Percentiles rank a stretch among this genome's conserved stretches.
phyloP scores from a whole-genome alignment of 2,888 invertebrate genomes.

The Pachycephus smyrnensis region DNA sequence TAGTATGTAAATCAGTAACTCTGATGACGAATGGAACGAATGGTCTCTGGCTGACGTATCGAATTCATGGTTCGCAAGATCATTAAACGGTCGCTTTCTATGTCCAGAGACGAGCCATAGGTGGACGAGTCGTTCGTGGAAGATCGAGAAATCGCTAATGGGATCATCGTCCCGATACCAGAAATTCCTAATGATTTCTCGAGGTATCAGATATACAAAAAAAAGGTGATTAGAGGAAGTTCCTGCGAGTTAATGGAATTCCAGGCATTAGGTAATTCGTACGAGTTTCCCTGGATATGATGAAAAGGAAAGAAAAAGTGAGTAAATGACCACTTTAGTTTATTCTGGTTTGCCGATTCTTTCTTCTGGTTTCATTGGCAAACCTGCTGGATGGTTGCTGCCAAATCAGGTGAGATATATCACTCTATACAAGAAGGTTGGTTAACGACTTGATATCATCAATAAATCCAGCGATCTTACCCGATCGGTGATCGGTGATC shows the following conservation, averaged over 20 bases:
- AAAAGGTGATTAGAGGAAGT: not conserved
- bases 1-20: conserved; percentile 4
- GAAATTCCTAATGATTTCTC: not conserved
- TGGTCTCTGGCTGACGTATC: not conserved
- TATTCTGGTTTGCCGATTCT: not conserved
- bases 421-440: not conserved
- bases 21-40: conserved; percentile 4
- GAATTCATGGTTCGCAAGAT: conserved; percentile 6
- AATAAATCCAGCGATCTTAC: not conserved
- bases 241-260: not conserved
- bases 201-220: not conserved
- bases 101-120: not conserved
- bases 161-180: not conserved
- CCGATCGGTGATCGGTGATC: conserved; percentile 1
- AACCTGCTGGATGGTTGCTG: not conserved
- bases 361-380: not conserved
- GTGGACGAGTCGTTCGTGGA: not conserved
- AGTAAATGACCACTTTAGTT: not conserved
- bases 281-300: not conserved
- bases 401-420: not conserved
- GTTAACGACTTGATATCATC: not conserved
- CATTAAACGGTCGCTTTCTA: conserved; percentile 6
- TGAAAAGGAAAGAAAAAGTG: not conserved
- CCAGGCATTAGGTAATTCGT: not conserved
- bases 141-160: not conserved